Conservation (phyloP, 2,113 vertebrate genomes). For the Agelaius phoeniceus region DNA sequence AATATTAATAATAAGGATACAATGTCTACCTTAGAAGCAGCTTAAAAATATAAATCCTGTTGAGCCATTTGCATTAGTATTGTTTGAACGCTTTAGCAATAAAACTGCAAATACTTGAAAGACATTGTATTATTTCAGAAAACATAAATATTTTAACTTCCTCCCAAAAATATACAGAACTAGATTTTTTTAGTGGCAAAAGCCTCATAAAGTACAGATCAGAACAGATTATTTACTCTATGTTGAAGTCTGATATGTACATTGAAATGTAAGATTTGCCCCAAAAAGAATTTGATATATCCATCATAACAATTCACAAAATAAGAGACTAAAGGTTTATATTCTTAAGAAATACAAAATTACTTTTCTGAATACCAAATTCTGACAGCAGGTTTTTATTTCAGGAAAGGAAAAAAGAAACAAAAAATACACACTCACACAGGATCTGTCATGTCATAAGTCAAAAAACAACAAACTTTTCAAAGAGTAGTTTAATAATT, state of each 20-base stretch:
- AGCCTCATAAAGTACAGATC: neutral
- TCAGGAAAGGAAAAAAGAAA: neutral
- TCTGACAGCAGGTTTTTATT: neutral
- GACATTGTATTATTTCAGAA: neutral
- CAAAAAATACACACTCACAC: neutral
- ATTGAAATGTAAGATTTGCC: neutral
- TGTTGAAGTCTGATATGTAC: neutral
- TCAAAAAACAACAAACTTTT: neutral
- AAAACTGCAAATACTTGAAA: neutral
- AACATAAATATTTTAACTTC: neutral
- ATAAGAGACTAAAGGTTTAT: neutral
- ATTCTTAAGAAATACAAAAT: neutral
- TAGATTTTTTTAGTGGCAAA: neutral
- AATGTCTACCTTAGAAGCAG: neutral
- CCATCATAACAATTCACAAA: neutral
- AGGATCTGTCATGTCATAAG: neutral
- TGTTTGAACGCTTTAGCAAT: neutral
- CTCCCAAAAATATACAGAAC: neutral
- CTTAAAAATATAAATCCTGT: neutral
- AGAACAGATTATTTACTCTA: neutral
- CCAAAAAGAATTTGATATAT: neutral
- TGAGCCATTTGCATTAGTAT: neutral
- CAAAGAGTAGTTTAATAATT: neutral
- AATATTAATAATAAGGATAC: neutral
- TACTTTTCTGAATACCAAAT: neutral